Evolutionary conservation across 2,113 vertebrate species (phyloP), one percentile per base, ranked within the genome.

Genomic region (Oenanthe oenanthe): DNA sequence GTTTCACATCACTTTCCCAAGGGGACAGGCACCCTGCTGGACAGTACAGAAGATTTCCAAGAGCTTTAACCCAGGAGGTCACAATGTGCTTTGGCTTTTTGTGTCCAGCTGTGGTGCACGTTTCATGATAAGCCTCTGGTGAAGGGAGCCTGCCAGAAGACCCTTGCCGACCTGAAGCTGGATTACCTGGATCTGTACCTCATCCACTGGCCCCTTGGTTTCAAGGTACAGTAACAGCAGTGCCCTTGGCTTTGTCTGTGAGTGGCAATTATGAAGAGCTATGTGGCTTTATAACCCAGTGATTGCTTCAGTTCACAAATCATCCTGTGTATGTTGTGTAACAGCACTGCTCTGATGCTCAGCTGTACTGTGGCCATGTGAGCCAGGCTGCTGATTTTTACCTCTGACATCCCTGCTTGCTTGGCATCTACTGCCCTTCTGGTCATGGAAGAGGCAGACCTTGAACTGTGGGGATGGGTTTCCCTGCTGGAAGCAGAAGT

Each of bases 181-280:
- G 98, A 99, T 88, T 99, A 99, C 95, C 81, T 99, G 79, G 99
- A 99, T 88, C 98, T 99, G 43, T 99, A 99, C 86, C 98, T 99
- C 8, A 87, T 99, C 43, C 99, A 99, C 90, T 99, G 99, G 99
- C 99, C 99, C 5, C 42, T 98, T 45, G 99, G 99, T 19, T 99
- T 99, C 14, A 98, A 99, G 99, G 99, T 99, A 95, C 3, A 21
- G 51, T 73, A 62, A 17, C 2, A 62, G 36, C 42, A 65, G 7
- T 38, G 25, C 18, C 6, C 4, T 65, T 53, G 24, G 10, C 14
- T 48, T 56, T 77, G 1, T 56, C 22, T 47, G 9, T n/a, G 61
- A 65, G 17, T 70, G 24, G 15, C 34, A 66, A 3, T 51, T 93
- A 17, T 60, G 57, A 38, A 50, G 45, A 68, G 26, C 13, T 76